Conservation (phyloP, 2,113 vertebrate genomes). For the Chaetorhynchus papuensis region DNA sequence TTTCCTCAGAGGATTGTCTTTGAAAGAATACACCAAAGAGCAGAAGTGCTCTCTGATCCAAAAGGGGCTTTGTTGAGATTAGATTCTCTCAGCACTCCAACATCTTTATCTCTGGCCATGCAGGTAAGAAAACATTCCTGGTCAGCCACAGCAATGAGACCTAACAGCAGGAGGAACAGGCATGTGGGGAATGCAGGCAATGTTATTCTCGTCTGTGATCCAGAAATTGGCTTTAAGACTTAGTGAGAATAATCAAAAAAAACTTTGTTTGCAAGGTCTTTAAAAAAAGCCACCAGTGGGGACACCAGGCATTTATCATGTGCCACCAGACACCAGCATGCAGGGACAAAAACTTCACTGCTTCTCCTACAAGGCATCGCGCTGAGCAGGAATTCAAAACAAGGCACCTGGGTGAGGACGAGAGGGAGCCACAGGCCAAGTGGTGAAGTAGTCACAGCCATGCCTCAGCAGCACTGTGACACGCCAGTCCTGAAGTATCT, state of each 20-base stretch:
- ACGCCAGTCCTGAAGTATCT: neutral
- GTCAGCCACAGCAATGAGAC: neutral
- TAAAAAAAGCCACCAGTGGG: neutral
- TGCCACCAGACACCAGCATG: neutral
- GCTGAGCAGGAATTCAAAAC: neutral
- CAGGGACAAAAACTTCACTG: neutral
- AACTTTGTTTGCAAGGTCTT: neutral
- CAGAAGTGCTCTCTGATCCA: neutral
- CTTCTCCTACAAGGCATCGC: neutral
- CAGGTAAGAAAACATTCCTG: slow-evolving; percentile 33
- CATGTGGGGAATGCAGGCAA: neutral
- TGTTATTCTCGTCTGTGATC: neutral
- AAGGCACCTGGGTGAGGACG: neutral
- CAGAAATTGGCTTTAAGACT: slow-evolving; percentile 51
- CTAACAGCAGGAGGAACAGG: neutral
- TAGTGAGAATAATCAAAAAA: slow-evolving; percentile 35
- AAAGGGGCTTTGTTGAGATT: neutral
- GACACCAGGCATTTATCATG: neutral
- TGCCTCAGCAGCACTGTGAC: accelerated
- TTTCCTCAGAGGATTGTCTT: neutral
- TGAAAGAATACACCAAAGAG: neutral
- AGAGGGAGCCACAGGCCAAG: neutral
- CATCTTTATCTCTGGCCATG: slow-evolving; percentile 12
- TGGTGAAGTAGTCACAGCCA: neutral
- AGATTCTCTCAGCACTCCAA: neutral